A percentile compares a stretch with the other conserved stretches of the same genome.
phyloP scores from a whole-genome alignment of 2,113 vertebrate species.

The Columba janthina region DNA sequence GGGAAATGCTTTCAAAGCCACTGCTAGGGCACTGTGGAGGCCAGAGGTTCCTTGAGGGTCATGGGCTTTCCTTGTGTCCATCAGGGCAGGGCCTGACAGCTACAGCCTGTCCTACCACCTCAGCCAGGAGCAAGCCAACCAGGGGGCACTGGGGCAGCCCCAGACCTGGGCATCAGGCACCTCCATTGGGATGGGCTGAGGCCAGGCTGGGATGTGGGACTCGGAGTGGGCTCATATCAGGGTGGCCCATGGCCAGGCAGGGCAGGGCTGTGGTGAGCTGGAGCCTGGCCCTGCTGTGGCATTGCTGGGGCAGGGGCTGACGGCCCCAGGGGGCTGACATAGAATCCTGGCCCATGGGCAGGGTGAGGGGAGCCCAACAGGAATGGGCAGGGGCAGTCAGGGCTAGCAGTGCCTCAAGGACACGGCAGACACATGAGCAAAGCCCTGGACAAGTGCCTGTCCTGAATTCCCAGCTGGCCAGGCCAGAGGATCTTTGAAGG shows the following conservation, averaged over 20 bases:
- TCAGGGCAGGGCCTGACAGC: neutral
- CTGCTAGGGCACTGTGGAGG: rapidly evolving
- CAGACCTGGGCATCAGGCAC: neutral
- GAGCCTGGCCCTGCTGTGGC: rapidly evolving
- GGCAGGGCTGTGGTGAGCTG: neutral
- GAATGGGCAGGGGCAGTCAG: neutral
- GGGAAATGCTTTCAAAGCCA: neutral
- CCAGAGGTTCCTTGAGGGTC: neutral
- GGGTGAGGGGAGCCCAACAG: rapidly evolving
- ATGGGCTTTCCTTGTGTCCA: neutral
- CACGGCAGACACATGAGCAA: neutral
- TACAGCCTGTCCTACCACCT: rapidly evolving
- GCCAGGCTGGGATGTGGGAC: no score
- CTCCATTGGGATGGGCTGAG: neutral
- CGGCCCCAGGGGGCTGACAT: neutral
- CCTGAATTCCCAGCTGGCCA: neutral
- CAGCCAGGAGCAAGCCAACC: no score
- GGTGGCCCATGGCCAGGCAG: rapidly evolving
- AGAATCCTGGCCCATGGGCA: neutral
- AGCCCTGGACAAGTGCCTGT: neutral
- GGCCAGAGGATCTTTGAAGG: neutral
- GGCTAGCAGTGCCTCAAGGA: neutral
- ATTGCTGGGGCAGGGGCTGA: neutral
- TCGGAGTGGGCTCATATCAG: no score
- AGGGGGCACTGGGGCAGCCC: rapidly evolving